Evolutionary conservation across 1,140 invertebrate genomes (phyloP).

Genomic region (Drosophila arizonae): DNA sequence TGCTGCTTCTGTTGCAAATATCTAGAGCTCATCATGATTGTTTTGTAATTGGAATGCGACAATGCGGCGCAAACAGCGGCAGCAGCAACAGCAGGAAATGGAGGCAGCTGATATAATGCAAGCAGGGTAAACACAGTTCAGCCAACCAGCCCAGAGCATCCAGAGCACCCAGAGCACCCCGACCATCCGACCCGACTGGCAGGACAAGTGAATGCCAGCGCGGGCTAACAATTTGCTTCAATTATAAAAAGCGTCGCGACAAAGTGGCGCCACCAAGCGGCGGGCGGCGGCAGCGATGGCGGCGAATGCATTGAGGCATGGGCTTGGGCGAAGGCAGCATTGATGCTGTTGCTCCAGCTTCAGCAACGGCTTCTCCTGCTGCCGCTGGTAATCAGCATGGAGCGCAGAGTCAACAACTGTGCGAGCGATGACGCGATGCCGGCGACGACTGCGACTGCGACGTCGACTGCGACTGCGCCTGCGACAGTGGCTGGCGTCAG

Average conservation of each 20-base stretch:
- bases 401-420: constrained; percentile 40
- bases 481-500: constrained; percentile 2
- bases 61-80: constrained; percentile 48
- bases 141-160: constrained; percentile 7
- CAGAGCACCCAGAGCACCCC: not conserved
- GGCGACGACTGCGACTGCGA: not conserved
- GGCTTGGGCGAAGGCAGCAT: constrained; percentile 22
- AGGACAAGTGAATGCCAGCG: constrained; percentile 69
- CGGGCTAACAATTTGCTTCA: constrained; percentile 79
- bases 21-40: constrained; percentile 75
- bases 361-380: not conserved
- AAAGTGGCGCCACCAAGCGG: constrained; percentile 73
- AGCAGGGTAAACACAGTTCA: constrained; percentile 44
- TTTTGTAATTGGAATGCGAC: constrained; percentile 80
- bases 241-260: constrained; percentile 81
- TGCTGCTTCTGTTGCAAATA: constrained; percentile 46
- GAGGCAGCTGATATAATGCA: constrained; percentile 61
- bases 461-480: not conserved
- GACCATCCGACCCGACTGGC: not conserved
- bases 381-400: constrained; percentile 57
- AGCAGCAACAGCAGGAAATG: constrained; percentile 21
- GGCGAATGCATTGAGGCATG: constrained; percentile 46
- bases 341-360: constrained; percentile 19
- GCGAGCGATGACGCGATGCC: constrained; percentile 9
- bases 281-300: constrained; percentile 50